A percentile compares a stretch with the other conserved stretches of the same genome.
These are phyloP conservation scores for Vanessa atalanta DNA, from an alignment of 1,140 invertebrate genomes.

Conservation along the genomic window DNA sequence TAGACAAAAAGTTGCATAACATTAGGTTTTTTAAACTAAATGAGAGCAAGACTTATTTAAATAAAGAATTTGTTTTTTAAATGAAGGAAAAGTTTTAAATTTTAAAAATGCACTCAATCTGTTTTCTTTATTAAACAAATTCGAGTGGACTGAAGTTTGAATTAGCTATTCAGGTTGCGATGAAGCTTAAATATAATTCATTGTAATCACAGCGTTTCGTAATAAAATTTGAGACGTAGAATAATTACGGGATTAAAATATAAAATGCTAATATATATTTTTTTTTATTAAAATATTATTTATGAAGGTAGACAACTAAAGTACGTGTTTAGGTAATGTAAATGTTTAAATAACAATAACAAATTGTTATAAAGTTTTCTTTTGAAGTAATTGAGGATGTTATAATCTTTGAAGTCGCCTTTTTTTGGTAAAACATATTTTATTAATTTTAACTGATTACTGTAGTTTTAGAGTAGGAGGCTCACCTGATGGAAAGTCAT, in stretches of 20 bases:
- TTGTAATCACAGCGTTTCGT: not conserved
- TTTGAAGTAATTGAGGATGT: too few relatives aligned
- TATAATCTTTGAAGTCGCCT: too few relatives aligned
- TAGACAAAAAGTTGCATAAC: not conserved
- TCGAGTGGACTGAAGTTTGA: not conserved
- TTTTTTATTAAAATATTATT: too few relatives aligned
- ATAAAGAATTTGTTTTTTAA: slow-evolving; percentile 21
- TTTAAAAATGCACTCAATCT: slow-evolving; percentile 18
- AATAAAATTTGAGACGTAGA: not conserved
- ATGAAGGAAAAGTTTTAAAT: slow-evolving; percentile 9
- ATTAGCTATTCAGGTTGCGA: slow-evolving; percentile 10
- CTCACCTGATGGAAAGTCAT: too few relatives aligned
- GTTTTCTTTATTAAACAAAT: slow-evolving; percentile 18
- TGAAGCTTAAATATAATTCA: not conserved
- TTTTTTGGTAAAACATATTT: too few relatives aligned
- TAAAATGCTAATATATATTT: not conserved
- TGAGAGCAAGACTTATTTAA: slow-evolving; percentile 15
- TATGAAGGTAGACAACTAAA: too few relatives aligned
- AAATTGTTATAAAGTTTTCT: too few relatives aligned
- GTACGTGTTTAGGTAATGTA: too few relatives aligned
- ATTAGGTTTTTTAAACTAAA: not conserved
- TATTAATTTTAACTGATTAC: too few relatives aligned
- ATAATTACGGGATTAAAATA: not conserved
- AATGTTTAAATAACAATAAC: too few relatives aligned
- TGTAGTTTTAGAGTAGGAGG: too few relatives aligned